A percentile compares a stretch with the other conserved stretches of the same genome.
These are phyloP conservation scores for Stenolophus ochropezus DNA, from an alignment of 2,888 invertebrate species.

Conservation along the genomic window DNA sequence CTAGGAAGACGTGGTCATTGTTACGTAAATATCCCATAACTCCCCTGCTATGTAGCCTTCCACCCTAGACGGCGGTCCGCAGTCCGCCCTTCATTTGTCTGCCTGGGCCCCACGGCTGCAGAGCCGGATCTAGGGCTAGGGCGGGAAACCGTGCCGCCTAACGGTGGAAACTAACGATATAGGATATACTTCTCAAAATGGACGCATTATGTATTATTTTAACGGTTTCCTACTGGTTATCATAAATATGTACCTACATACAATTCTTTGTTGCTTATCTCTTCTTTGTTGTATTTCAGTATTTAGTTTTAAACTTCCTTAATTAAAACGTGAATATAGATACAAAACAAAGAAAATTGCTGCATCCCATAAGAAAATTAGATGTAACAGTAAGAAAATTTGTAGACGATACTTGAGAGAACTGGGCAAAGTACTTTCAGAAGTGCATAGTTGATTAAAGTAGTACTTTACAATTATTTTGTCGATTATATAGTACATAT, in stretches of 20 bases:
- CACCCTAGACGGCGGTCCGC: constrained; percentile 6
- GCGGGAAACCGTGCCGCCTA: neutral
- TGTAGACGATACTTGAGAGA: too few species aligned
- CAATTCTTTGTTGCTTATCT: neutral
- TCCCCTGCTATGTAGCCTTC: neutral
- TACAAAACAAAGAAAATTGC: too few species aligned
- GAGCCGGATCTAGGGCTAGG: neutral
- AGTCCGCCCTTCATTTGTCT: constrained; percentile 24
- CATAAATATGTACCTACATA: neutral
- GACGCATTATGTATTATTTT: neutral
- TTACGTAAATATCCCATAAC: constrained; percentile 29
- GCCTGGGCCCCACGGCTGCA: neutral
- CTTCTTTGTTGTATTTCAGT: neutral
- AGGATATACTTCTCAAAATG: neutral
- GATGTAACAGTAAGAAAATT: too few species aligned
- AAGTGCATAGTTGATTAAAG: too few species aligned
- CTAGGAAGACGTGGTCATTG: constrained; percentile 15
- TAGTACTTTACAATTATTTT: too few species aligned
- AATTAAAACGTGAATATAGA: too few species aligned
- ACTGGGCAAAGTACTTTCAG: too few species aligned
- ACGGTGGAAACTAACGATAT: neutral
- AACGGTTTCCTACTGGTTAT: neutral
- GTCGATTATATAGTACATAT: too few species aligned
- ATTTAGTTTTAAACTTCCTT: too few species aligned
- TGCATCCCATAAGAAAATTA: too few species aligned